Percentiles rank a stretch among this genome's conserved stretches.
These are phyloP conservation scores for Solenopsis invicta DNA, from an alignment of 1,140 invertebrate species.

Conservation along the genomic window DNA sequence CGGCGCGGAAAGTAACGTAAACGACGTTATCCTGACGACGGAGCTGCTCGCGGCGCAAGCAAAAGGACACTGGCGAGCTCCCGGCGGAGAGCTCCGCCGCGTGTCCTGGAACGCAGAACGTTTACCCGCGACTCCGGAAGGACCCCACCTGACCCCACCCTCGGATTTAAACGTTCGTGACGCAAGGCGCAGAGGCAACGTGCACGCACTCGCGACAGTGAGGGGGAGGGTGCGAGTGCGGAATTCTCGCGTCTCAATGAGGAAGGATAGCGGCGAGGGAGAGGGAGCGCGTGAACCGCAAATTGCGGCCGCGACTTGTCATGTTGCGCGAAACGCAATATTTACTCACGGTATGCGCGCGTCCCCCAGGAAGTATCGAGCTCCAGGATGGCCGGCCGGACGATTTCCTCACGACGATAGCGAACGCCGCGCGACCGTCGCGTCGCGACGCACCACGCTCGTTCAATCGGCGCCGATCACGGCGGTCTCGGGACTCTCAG, in stretches of 20 bases:
- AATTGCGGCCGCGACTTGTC: constrained; percentile 33
- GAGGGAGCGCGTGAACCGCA: neutral
- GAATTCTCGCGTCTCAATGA: neutral
- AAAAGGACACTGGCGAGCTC: constrained; percentile 56
- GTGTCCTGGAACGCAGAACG: constrained; percentile 39
- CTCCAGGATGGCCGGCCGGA: constrained; percentile 61
- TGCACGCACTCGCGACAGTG: neutral
- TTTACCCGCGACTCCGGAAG: constrained; percentile 58
- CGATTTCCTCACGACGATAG: constrained; percentile 30
- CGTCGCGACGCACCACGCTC: constrained; percentile 46
- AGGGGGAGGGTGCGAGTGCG: neutral
- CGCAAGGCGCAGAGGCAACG: constrained; percentile 46
- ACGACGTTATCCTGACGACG: neutral
- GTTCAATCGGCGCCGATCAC: constrained; percentile 66
- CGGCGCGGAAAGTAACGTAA: too few species aligned
- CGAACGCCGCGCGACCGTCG: constrained; percentile 21
- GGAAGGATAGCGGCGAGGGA: neutral
- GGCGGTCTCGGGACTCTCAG: constrained; percentile 35
- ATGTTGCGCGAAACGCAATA: constrained; percentile 48
- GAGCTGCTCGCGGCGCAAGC: constrained; percentile 48
- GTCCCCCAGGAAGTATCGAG: neutral
- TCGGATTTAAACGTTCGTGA: neutral
- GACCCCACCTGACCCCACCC: constrained; percentile 69
- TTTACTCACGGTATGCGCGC: constrained; percentile 72
- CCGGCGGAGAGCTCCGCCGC: neutral